A percentile compares a stretch with the other conserved stretches of the same genome.
Conservation (phyloP, 2,113 vertebrate genomes). For the Columba janthina region DNA sequence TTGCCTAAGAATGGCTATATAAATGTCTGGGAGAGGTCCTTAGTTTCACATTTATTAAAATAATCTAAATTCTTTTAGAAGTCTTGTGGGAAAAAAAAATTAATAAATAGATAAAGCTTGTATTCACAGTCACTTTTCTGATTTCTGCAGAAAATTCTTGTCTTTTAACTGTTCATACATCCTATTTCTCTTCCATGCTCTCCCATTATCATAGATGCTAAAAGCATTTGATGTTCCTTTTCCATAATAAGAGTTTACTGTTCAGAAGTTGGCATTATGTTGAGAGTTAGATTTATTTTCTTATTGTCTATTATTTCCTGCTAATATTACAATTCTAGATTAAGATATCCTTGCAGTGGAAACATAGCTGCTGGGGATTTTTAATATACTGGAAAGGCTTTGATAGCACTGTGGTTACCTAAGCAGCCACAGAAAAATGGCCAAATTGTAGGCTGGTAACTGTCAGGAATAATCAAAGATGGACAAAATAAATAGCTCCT, state of each 20-base stretch:
- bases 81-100: neutral
- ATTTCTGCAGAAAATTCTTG: conserved; percentile 16
- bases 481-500: conserved; percentile 5
- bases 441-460: neutral
- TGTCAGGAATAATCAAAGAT: conserved; percentile 4
- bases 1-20: neutral
- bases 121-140: neutral
- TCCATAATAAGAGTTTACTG: conserved; percentile 17
- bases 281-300: neutral
- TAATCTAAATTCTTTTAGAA: neutral
- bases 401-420: neutral
- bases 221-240: neutral
- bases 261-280: neutral
- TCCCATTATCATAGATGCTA: neutral
- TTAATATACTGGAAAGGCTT: neutral
- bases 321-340: neutral
- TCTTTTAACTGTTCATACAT: neutral
- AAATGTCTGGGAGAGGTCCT: neutral
- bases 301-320: neutral
- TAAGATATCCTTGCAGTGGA: neutral
- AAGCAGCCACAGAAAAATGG: neutral
- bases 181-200: neutral
- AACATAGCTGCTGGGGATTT: neutral
- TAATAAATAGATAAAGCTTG: neutral
- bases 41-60: neutral